These are phyloP conservation scores for Tetramorium alpestre DNA, from an alignment of 1,140 invertebrate species.

Conservation along the genomic window DNA sequence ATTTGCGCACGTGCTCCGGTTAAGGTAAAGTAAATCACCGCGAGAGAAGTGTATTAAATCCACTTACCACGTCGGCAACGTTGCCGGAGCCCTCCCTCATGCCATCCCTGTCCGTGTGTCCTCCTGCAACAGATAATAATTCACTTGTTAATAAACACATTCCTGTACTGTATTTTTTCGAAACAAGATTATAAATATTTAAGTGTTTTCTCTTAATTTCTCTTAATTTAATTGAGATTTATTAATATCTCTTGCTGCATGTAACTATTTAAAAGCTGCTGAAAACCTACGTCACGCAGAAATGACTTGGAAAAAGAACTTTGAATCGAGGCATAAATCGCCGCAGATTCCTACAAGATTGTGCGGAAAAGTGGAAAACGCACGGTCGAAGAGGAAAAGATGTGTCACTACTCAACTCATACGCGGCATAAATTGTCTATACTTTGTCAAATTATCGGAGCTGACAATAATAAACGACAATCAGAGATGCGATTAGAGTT, in stretches of 20 bases:
- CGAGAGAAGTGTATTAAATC: background rate
- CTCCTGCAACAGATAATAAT: conserved; percentile 76
- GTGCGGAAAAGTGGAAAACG: background rate
- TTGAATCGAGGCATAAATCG: background rate
- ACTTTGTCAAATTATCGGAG: conserved; percentile 32
- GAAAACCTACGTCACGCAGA: background rate
- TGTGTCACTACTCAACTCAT: background rate
- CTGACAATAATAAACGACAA: conserved; percentile 53
- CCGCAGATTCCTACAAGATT: background rate
- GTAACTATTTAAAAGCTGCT: background rate
- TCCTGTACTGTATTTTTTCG: background rate
- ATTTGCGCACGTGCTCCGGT: background rate
- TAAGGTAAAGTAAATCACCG: background rate
- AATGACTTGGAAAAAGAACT: background rate
- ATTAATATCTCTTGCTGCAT: background rate
- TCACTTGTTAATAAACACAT: background rate
- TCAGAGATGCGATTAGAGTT: conserved; percentile 59
- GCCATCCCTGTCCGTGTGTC: conserved; percentile 84
- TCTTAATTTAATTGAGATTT: background rate
- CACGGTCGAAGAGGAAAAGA: background rate
- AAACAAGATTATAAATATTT: conserved; percentile 9
- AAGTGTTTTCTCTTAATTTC: background rate
- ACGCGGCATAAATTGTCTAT: background rate
- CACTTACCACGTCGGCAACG: conserved; percentile 85
- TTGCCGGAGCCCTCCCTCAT: conserved; percentile 85